These are phyloP conservation scores for Selene dorsalis DNA, from an alignment of 2,797 vertebrate genomes.

Conservation along the genomic window DNA sequence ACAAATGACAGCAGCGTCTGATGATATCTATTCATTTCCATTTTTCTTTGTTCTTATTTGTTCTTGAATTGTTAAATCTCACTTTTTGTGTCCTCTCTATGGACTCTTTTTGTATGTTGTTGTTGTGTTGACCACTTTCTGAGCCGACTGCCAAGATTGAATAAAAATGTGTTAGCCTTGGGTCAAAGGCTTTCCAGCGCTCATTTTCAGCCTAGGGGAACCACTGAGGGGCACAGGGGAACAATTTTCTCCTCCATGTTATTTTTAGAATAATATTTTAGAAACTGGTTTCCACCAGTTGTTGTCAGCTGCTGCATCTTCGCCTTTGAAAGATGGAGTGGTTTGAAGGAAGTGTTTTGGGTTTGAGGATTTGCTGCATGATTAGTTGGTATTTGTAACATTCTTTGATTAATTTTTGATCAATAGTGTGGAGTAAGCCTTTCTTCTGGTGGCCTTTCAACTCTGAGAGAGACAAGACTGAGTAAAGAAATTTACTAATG, in stretches of 20 bases:
- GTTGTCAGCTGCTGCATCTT: slow-evolving; percentile 30
- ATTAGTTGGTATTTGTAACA: not conserved
- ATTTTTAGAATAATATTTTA: slow-evolving; percentile 50
- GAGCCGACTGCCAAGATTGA: slow-evolving; percentile 40
- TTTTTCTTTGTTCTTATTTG: not conserved
- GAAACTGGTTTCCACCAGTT: slow-evolving; percentile 20
- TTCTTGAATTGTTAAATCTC: not conserved
- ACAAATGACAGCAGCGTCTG: slow-evolving; percentile 11
- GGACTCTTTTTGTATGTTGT: slow-evolving; percentile 24
- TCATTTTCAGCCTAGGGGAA: slow-evolving; percentile 59
- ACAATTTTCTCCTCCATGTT: slow-evolving; percentile 49
- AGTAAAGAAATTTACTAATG: slow-evolving; percentile 16
- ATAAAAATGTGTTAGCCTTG: slow-evolving; percentile 58
- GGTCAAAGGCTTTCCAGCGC: slow-evolving; percentile 59
- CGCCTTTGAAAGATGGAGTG: slow-evolving; percentile 25
- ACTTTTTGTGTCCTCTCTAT: not conserved
- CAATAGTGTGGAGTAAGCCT: slow-evolving; percentile 2
- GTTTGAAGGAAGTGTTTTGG: slow-evolving; percentile 11
- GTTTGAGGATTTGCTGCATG: not conserved
- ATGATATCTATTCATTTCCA: slow-evolving; percentile 1
- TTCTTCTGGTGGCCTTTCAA: slow-evolving; percentile 15
- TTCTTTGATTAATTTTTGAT: slow-evolving; percentile 34
- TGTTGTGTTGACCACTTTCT: slow-evolving; percentile 26
- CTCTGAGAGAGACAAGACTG: slow-evolving; percentile 1
- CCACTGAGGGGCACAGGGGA: slow-evolving; percentile 15